Percentiles rank a stretch among this genome's conserved stretches.
These are phyloP conservation scores for Campoplex capitator DNA, from an alignment of 2,888 invertebrate genomes.

Conservation along the genomic window DNA sequence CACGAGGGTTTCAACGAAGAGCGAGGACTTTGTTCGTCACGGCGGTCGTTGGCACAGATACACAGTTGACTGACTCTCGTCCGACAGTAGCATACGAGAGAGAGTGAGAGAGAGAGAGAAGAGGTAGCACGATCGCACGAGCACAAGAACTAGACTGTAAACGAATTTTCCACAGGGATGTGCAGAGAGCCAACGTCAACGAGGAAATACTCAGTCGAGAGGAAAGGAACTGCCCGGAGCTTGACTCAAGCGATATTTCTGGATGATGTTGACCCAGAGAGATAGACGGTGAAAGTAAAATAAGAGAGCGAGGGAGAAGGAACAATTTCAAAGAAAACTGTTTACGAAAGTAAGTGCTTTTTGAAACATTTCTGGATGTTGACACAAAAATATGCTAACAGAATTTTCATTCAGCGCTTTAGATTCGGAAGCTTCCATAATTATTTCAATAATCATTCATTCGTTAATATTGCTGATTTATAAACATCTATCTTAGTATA, in stretches of 20 bases:
- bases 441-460: background rate
- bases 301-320: conserved; percentile 25
- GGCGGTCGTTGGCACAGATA: conserved; percentile 59
- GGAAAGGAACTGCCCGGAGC: conserved; percentile 38
- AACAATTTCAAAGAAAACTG: conserved; percentile 50
- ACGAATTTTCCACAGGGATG: conserved; percentile 67
- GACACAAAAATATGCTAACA: background rate
- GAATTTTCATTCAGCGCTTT: background rate
- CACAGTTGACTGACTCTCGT: conserved; percentile 30
- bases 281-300: conserved; percentile 37
- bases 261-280: conserved; percentile 64
- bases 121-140: conserved; percentile 16
- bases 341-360: conserved; percentile 59
- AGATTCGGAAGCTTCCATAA: background rate
- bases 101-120: conserved; percentile 2
- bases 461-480: background rate
- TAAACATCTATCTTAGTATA: background rate
- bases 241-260: conserved; percentile 62
- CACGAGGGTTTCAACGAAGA: conserved; percentile 47
- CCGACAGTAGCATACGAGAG: conserved; percentile 34
- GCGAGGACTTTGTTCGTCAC: conserved; percentile 50
- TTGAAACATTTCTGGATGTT: conserved; percentile 27
- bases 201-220: conserved; percentile 47
- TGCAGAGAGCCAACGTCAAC: conserved; percentile 54
- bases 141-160: conserved; percentile 65